Evolutionary conservation across 2,113 vertebrate genomes (phyloP).

Genomic region (Pluvianellus socialis): DNA sequence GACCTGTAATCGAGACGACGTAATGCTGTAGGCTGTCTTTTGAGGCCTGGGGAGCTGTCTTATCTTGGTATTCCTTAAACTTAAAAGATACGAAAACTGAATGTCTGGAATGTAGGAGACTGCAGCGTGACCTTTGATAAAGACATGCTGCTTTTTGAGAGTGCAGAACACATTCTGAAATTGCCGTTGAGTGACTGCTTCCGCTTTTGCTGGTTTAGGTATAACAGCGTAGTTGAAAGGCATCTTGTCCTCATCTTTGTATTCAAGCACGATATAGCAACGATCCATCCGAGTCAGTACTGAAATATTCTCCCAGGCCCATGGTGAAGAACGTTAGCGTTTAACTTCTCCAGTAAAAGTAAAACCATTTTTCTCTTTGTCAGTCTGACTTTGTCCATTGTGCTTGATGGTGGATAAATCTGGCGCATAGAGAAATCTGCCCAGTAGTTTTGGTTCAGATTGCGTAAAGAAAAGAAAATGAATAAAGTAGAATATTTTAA

Average conservation of each 20-base stretch:
- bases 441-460: constrained; percentile 10
- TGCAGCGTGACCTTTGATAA: constrained; percentile 25
- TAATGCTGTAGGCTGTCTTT: constrained; percentile 40
- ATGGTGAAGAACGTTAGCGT: neutral
- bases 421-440: constrained; percentile 34
- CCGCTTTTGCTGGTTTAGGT: neutral
- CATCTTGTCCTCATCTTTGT: neutral
- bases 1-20: constrained; percentile 11
- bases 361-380: constrained; percentile 36
- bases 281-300: neutral
- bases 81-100: neutral
- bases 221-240: neutral
- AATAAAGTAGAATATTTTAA: neutral
- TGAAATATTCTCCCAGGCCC: neutral
- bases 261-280: neutral
- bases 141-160: constrained; percentile 35
- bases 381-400: neutral
- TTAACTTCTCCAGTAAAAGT: constrained; percentile 9
- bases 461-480: neutral
- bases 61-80: constrained; percentile 27
- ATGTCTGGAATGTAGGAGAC: neutral
- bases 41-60: constrained; percentile 56
- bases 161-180: neutral
- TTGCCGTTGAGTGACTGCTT: neutral
- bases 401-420: constrained; percentile 40